Conservation (phyloP, 2,797 vertebrate species). For the Lycodopsis pacificus region DNA sequence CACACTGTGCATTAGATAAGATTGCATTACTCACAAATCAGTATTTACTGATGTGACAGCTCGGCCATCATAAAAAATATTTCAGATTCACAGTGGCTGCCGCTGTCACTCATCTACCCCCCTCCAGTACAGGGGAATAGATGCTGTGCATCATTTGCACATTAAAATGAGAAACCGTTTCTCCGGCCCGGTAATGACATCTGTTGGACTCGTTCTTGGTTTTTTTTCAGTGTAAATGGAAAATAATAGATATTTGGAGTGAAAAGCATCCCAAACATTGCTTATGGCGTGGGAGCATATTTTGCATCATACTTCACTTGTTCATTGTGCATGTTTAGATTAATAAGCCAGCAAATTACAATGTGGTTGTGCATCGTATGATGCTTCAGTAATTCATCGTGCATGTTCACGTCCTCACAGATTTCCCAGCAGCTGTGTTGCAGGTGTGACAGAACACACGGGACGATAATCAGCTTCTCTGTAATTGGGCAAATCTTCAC, state of each 20-base stretch:
- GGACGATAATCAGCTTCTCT: conserved; percentile 39
- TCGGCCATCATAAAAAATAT: conserved; percentile 36
- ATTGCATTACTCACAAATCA: conserved; percentile 51
- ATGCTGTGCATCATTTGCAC: conserved; percentile 58
- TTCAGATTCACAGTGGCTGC: conserved; percentile 37
- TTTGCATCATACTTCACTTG: conserved; percentile 19
- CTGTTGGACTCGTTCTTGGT: conserved; percentile 39
- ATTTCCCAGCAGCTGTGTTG: conserved; percentile 48
- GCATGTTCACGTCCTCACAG: conserved; percentile 27
- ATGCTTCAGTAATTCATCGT: conserved; percentile 30
- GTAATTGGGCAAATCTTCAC: conserved; percentile 49
- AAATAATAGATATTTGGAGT: conserved; percentile 18
- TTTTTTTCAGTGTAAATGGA: conserved; percentile 16
- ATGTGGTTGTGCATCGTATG: conserved; percentile 21
- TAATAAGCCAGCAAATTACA: conserved; percentile 37
- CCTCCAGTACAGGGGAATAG: conserved; percentile 42
- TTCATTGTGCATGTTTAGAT: conserved; percentile 41
- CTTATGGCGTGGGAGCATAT: conserved; percentile 2
- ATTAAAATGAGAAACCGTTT: conserved; percentile 44
- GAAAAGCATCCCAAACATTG: conserved; percentile 36
- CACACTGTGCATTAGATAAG: conserved; percentile 12
- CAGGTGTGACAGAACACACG: conserved; percentile 39
- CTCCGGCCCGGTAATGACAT: conserved; percentile 54
- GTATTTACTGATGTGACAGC: conserved; percentile 61
- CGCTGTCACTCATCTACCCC: conserved; percentile 41